Evolutionary conservation across 2,888 invertebrate species (phyloP), one percentile per base, ranked within the genome.

Genomic region (Polydrusus pterygomalis): DNA sequence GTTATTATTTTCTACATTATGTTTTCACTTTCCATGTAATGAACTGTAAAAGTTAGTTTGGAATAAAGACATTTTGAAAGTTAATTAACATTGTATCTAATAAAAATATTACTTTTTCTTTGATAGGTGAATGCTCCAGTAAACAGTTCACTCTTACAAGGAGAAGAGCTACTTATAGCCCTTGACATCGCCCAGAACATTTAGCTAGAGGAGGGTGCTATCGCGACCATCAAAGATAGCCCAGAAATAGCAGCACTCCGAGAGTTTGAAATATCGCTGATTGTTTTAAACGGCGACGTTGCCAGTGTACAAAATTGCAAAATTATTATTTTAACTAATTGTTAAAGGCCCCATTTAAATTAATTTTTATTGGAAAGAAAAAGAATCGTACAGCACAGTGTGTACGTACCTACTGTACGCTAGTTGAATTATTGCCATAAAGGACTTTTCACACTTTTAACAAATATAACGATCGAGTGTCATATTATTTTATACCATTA

Each of bases 111-210:
- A 6, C 54, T 56, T 70, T 56, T 18, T 56, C 62, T 60, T 30
- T 47, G 18, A 34, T 43, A 78, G 78, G 90, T 90, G 17, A 90
- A 90, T 80, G 90, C 90, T 11, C 90, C 90, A 1, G 87, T 89
- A 7, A 80, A 85, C 70, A 86, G 82, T 70, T 81, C 84, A 20
- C 84, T 90, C 45, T 83, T 90, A 20, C 88, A 89, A 77, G 90
- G 90, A 10, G 87, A 88, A 67, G 90, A 90, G 70, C 83, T 90
- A 58, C 83, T 90, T 47, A 88, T 83, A 38, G 90, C 90, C 18
- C 84, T 90, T 34, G 90, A 90, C 45, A 81, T 89, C 38, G 89
- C 89, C 51, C 81, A 80, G 74, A 77, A 80, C 78, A 86, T 87
- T 73, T 87, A 87, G 87, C 85, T 85, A 84, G 80, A 78, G 25